Evolutionary conservation across 2,888 invertebrate genomes (phyloP).

Genomic region (Netelia virgata): DNA sequence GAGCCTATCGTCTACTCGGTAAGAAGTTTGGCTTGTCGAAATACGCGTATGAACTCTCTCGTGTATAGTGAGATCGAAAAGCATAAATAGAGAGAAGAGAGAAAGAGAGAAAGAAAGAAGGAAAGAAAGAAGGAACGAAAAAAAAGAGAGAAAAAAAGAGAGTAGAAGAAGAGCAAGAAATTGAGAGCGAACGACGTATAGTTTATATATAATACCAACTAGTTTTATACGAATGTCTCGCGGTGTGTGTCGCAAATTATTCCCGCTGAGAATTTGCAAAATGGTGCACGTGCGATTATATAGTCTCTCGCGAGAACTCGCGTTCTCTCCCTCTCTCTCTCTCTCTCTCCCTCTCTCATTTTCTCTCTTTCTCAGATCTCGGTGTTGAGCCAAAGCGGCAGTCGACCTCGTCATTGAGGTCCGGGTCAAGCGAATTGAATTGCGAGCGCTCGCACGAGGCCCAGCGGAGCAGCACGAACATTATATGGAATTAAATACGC

Average conservation of each 20-base stretch:
- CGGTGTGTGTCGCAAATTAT: constrained; percentile 37
- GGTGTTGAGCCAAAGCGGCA: neutral
- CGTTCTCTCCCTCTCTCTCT: constrained; percentile 7
- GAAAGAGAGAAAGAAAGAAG: constrained; percentile 25
- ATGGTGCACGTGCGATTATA: constrained; percentile 42
- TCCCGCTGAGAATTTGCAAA: constrained; percentile 30
- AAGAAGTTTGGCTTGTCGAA: constrained; percentile 57
- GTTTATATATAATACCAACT: constrained; percentile 60
- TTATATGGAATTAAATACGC: constrained; percentile 1
- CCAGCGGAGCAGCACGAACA: neutral
- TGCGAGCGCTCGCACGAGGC: constrained; percentile 24
- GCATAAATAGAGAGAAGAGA: constrained; percentile 67
- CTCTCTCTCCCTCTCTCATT: neutral
- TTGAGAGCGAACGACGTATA: constrained; percentile 59
- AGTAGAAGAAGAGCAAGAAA: constrained; percentile 41
- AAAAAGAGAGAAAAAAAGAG: neutral
- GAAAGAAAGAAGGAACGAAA: constrained; percentile 11
- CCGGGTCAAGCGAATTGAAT: constrained; percentile 59
- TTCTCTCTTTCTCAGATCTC: neutral
- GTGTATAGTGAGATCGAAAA: constrained; percentile 61
- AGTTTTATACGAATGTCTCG: constrained; percentile 25
- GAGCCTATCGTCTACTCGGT: constrained; percentile 59
- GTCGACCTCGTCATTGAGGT: constrained; percentile 44
- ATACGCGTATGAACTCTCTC: constrained; percentile 16
- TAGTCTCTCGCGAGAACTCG: constrained; percentile 4